Base-by-base conservation (phyloP, 2,113 vertebrate species). In the Eulemur rufifrons region DNA sequence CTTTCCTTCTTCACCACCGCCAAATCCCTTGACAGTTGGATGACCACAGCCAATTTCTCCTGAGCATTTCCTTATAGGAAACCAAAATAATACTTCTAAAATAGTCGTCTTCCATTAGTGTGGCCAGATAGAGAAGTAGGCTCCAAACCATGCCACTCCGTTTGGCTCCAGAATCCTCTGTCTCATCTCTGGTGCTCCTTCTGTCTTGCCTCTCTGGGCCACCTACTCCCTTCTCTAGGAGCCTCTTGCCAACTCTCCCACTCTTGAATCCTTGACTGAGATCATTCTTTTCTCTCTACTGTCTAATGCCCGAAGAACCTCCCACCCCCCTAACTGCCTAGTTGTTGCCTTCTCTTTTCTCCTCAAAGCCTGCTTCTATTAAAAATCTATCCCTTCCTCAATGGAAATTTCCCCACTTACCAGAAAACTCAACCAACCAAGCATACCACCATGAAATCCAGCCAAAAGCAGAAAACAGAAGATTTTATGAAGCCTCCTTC, bases 361-460 rank as follows among this genome's bases (percentile, higher is more conserved):
- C 13, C 39, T 71, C 63, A 91, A 71, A 91, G 88, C 78, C 54
- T 77, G 47, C 90, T 47, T 78, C 71, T 94, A 17, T 87, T 34
- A 63, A 77, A 90, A 84, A 63, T 15, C 52, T 20, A 47, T 61
- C 32, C 42, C 37, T 47, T 45, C 21, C 52, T 94, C 47, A 52
- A 34, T 61, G 29, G 18, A 89, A 86, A 94, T n/a, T 56, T 74
- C 54, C 29, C n/a, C 42, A 64, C 12, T 15, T 56, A 73, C 18
- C 54, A 77, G 66, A 86, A 73, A 93, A 71, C 37, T 59, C 90
- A 87, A 90, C 25, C 45, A 92, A 81, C 50, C 52, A 95, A 82
- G 8, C 34, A 37, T 37, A 81, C 71, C 25, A 74, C 20, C 13
- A 50, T 29, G 37, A 76, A 82, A 78, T 77, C 52, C 37, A 83